Evolutionary conservation across 2,888 invertebrate species (phyloP).

Genomic region (Epistrophe eligans): DNA sequence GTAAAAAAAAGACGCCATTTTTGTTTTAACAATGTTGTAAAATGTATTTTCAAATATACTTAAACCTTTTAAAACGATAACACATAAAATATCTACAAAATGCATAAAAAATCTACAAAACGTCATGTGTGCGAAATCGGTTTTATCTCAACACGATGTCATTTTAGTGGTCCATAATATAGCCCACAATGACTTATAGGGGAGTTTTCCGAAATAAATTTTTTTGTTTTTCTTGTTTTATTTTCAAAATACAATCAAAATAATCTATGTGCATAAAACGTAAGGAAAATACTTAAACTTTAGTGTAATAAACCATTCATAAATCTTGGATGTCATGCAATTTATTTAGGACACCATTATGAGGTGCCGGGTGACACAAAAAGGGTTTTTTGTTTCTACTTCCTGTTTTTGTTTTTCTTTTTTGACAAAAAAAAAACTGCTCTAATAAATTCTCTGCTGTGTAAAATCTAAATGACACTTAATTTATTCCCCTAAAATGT

Average conservation of each 20-base stretch:
- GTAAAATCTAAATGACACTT: constrained; percentile 59
- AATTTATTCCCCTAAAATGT: constrained; percentile 55
- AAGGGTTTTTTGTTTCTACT: constrained; percentile 1
- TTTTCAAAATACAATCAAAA: constrained; percentile 29
- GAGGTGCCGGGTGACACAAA: constrained; percentile 60
- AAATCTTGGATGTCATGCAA: constrained; percentile 69
- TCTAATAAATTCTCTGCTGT: constrained; percentile 66
- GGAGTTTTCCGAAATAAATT: background rate
- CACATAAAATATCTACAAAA: constrained; percentile 59
- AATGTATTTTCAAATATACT: constrained; percentile 10
- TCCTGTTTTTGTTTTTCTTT: background rate
- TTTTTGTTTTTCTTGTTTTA: background rate
- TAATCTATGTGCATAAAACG: constrained; percentile 38
- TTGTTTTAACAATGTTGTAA: constrained; percentile 15
- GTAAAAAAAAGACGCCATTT: constrained; percentile 47
- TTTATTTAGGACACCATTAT: constrained; percentile 69
- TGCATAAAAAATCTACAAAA: constrained; percentile 43
- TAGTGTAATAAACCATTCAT: constrained; percentile 65
- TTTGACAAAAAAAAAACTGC: background rate
- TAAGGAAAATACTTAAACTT: constrained; percentile 58
- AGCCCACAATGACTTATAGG: background rate
- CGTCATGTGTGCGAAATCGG: constrained; percentile 32
- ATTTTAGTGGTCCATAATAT: constrained; percentile 48
- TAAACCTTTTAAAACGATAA: constrained; percentile 32
- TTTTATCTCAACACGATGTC: constrained; percentile 56